A percentile compares a stretch with the other conserved stretches of the same genome.
phyloP scores from a whole-genome alignment of 2,113 vertebrate species.

The Bostrychus sinensis region DNA sequence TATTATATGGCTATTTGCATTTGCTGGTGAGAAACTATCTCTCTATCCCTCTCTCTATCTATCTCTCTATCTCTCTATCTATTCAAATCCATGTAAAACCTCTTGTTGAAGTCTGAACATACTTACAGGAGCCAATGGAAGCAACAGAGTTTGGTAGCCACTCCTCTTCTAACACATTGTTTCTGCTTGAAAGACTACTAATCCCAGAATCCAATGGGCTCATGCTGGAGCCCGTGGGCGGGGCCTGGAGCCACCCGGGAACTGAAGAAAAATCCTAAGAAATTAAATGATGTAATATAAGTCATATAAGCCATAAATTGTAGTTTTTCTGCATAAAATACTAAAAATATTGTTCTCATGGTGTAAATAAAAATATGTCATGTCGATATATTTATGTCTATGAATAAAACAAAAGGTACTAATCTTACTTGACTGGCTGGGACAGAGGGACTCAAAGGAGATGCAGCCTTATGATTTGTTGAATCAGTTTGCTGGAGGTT shows the following conservation, averaged over 20 bases:
- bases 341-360: too few species aligned
- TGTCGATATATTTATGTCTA: too few species aligned
- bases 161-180: conserved; percentile 1
- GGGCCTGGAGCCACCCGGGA: conserved; percentile 26
- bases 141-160: neutral
- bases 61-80: too few species aligned
- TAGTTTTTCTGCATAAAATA: too few species aligned
- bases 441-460: neutral
- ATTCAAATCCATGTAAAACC: neutral
- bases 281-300: neutral
- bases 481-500: neutral
- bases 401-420: neutral
- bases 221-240: conserved; percentile 38
- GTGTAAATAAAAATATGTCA: neutral
- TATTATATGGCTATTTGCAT: too few species aligned
- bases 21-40: too few species aligned
- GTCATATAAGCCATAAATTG: too few species aligned
- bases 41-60: too few species aligned
- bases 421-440: conserved; percentile 18
- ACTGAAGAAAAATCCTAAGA: conserved; percentile 2
- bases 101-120: neutral
- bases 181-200: conserved; percentile 65
- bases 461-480: neutral
- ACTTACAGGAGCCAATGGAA: neutral
- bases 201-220: conserved; percentile 75